A percentile compares a stretch with the other conserved stretches of the same genome.
These are phyloP conservation scores for Plagiodera versicolora DNA, from an alignment of 2,888 invertebrate species.

Conservation along the genomic window DNA sequence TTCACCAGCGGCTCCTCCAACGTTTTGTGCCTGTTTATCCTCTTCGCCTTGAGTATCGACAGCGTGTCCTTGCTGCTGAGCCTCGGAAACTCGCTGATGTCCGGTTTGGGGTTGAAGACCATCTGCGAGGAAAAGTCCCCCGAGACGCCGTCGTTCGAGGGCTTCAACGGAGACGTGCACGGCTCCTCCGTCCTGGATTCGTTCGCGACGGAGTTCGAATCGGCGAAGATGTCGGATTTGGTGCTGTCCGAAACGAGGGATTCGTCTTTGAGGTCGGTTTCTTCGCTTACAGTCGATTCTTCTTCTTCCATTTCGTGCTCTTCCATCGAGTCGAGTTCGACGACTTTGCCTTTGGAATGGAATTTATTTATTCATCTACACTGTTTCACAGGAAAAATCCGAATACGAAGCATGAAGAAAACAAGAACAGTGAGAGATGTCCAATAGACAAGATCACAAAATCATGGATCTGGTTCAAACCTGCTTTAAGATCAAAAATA, in stretches of 20 bases:
- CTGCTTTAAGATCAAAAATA: no score
- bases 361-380: no score
- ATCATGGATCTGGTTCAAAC: no score
- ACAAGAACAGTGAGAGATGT: no score
- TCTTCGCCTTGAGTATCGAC: conserved; percentile 52
- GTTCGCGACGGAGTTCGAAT: neutral
- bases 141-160: conserved; percentile 37
- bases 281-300: conserved; percentile 32
- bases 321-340: conserved; percentile 56
- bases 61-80: conserved; percentile 49
- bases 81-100: conserved; percentile 45
- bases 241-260: conserved; percentile 12
- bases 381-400: no score
- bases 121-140: conserved; percentile 38
- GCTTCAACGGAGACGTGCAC: conserved; percentile 34
- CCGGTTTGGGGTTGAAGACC: conserved; percentile 41
- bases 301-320: no score
- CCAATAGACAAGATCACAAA: no score
- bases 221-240: conserved; percentile 1
- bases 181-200: conserved; percentile 18
- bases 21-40: conserved; percentile 50
- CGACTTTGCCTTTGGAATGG: conserved; percentile 58
- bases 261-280: conserved; percentile 28
- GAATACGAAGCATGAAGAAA: no score
- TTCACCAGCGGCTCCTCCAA: conserved; percentile 43